Percentiles rank a stretch among this genome's conserved stretches.
These are phyloP conservation scores for Jaculus jaculus DNA, from an alignment of 2,113 vertebrate species.

Conservation along the genomic window DNA sequence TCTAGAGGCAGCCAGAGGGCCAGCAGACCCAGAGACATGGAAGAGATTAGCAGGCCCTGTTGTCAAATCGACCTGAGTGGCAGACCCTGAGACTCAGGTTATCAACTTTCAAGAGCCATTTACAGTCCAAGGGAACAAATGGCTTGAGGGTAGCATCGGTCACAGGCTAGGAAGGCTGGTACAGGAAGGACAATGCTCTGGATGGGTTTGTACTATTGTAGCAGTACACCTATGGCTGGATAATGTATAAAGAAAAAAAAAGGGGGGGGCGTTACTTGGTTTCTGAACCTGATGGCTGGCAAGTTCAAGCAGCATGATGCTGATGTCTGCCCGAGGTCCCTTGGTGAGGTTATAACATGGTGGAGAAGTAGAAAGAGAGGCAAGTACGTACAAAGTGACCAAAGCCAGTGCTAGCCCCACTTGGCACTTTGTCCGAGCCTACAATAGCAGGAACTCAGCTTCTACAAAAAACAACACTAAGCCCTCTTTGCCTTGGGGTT, in stretches of 20 bases:
- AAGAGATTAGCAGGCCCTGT: constrained; percentile 81
- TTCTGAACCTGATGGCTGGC: neutral
- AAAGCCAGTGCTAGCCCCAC: neutral
- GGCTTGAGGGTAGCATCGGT: neutral
- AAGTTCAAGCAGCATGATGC: neutral
- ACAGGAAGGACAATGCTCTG: neutral
- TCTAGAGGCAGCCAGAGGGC: constrained; percentile 75
- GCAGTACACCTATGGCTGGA: neutral
- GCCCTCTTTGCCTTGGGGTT: neutral
- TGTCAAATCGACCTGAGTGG: constrained; percentile 78
- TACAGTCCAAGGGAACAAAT: constrained; percentile 70
- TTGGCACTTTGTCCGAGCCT: neutral
- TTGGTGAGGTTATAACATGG: neutral
- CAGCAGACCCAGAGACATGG: constrained; percentile 72
- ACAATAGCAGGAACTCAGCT: neutral
- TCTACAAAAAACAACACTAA: neutral
- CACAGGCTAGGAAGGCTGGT: constrained; percentile 62
- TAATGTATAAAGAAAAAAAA: neutral
- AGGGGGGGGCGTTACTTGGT: neutral
- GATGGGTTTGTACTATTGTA: neutral
- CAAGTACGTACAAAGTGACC: neutral
- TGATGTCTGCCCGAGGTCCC: no score
- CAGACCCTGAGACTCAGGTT: constrained; percentile 71
- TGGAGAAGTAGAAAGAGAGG: neutral
- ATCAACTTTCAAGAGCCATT: constrained; percentile 77